Evolutionary conservation across 2,113 vertebrate genomes (phyloP).

Genomic region (human (Homo sapiens)): DNA sequence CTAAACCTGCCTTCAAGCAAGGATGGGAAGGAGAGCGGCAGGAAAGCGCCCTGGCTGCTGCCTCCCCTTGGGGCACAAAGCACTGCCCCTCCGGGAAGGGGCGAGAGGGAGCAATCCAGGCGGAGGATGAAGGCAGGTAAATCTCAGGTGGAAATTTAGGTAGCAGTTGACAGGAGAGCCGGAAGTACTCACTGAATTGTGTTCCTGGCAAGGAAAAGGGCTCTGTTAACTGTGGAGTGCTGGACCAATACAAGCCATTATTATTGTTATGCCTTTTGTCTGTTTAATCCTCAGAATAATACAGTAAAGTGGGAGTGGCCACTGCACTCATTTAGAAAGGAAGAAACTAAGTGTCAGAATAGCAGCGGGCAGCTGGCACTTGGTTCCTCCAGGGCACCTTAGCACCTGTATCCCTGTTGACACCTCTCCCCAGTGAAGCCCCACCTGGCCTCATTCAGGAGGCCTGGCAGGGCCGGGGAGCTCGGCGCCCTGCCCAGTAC

Average conservation of each 20-base stretch:
- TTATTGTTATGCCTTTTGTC: neutral
- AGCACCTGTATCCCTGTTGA: neutral
- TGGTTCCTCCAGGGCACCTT: neutral
- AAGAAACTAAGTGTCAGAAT: neutral
- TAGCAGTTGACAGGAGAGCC: neutral
- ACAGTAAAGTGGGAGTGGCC: neutral
- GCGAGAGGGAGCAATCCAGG: neutral
- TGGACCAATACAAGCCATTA: neutral
- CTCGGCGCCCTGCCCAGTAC: neutral
- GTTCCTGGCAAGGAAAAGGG: neutral
- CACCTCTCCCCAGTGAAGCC: neutral
- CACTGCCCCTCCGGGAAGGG: neutral
- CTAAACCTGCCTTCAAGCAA: neutral
- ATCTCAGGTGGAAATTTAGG: neutral
- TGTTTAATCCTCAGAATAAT: neutral
- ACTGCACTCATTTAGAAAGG: neutral
- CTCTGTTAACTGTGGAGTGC: neutral
- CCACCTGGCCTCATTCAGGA: too few species aligned
- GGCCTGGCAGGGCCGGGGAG: neutral
- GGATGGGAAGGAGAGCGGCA: neutral
- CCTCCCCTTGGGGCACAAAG: neutral
- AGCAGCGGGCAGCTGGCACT: neutral
- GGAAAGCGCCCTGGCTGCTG: neutral
- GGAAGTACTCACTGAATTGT: neutral
- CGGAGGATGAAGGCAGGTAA: neutral